Percentiles rank a stretch among this genome's conserved stretches.
Conservation (phyloP, 1,140 invertebrate species). For the Nixonia krombeini region DNA sequence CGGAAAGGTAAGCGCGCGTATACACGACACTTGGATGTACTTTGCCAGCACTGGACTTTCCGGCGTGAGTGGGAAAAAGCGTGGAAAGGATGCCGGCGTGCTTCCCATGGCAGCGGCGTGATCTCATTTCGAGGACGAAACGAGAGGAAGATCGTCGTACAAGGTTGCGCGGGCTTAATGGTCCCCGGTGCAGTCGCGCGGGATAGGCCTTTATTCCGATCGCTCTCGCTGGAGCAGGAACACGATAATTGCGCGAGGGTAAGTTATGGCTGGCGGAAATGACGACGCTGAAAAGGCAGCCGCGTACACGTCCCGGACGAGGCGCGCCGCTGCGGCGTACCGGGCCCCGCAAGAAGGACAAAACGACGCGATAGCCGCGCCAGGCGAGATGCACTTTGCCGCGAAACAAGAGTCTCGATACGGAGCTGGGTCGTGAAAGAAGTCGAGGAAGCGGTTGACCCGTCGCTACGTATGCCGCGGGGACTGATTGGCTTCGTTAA, state of each 20-base stretch:
- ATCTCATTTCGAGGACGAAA: conserved; percentile 48
- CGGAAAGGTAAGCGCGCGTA: no score
- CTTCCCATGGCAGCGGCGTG: conserved; percentile 19
- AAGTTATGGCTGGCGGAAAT: conserved; percentile 53
- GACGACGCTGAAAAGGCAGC: conserved; percentile 48
- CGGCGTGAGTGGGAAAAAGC: no score
- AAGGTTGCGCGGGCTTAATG: conserved; percentile 47
- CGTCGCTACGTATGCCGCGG: conserved; percentile 40
- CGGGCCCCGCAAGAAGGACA: conserved; percentile 34
- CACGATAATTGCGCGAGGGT: conserved; percentile 50
- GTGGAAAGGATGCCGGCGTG: no score
- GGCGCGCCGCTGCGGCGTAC: neutral
- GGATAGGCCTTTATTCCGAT: conserved; percentile 42
- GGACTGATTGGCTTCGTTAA: conserved; percentile 53
- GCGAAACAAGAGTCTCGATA: conserved; percentile 32
- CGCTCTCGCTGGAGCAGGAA: conserved; percentile 42
- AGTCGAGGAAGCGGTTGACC: conserved; percentile 49
- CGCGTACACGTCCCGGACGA: neutral
- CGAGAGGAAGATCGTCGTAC: conserved; percentile 25
- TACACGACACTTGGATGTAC: no score
- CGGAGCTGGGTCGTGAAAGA: conserved; percentile 23
- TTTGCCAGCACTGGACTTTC: no score
- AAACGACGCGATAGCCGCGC: conserved; percentile 24
- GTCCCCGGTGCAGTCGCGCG: conserved; percentile 30
- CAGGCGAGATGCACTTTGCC: conserved; percentile 32